phyloP scores from a whole-genome alignment of 35 echinoderm and acorn worm species.

The Apostichopus japonicus region DNA sequence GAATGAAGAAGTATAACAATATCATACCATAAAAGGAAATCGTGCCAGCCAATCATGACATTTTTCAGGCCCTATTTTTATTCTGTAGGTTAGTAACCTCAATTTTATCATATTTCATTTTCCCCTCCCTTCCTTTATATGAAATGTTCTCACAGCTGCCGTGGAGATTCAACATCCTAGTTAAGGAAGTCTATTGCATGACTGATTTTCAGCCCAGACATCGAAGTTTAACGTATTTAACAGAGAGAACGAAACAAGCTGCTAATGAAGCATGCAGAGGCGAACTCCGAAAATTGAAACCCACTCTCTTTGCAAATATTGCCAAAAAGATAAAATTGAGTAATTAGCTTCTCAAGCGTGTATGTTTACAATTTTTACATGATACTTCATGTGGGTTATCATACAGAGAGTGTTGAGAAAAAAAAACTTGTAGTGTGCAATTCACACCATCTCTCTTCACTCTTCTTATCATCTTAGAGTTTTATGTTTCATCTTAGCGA shows the following conservation, averaged over 20 bases:
- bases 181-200: background rate
- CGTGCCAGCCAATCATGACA: too few species aligned
- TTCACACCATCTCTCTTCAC: background rate
- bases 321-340: background rate
- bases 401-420: background rate
- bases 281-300: background rate
- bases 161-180: background rate
- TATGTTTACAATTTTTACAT: background rate
- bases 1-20: too few species aligned
- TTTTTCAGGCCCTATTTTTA: background rate
- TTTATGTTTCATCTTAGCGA: background rate
- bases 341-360: background rate
- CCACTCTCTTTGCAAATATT: background rate
- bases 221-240: background rate
- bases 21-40: too few species aligned
- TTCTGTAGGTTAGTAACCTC: background rate
- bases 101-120: background rate
- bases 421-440: background rate
- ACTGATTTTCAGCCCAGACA: background rate
- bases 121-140: background rate
- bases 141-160: background rate
- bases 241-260: background rate
- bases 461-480: background rate
- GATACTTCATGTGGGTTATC: background rate
- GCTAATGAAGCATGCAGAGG: background rate